These are phyloP conservation scores for Drosophila aldrichi DNA, from an alignment of 2,888 invertebrate species.

Conservation along the genomic window DNA sequence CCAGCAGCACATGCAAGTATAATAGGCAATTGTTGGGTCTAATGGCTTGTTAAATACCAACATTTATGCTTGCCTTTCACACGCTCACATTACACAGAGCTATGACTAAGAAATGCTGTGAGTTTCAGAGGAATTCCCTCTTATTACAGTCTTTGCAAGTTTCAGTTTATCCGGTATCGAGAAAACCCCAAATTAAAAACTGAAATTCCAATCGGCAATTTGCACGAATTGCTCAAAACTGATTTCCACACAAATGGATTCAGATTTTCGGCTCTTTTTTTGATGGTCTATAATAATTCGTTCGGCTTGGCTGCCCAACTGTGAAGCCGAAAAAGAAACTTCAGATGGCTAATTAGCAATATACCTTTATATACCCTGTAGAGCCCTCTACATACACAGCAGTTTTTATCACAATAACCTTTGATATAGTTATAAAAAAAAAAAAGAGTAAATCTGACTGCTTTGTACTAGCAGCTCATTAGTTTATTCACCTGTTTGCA, in stretches of 20 bases:
- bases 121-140: constrained; percentile 29
- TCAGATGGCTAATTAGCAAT: constrained; percentile 50
- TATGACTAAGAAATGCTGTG: constrained; percentile 55
- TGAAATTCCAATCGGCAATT: constrained; percentile 28
- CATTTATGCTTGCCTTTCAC: constrained; percentile 51
- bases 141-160: constrained; percentile 30
- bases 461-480: constrained; percentile 50
- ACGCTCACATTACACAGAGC: constrained; percentile 23
- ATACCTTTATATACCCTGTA: constrained; percentile 12
- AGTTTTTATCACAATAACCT: constrained; percentile 3
- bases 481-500: constrained; percentile 69
- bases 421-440: constrained; percentile 13
- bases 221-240: constrained; percentile 20
- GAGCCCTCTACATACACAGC: not conserved
- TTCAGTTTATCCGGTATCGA: constrained; percentile 37
- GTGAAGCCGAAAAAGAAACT: constrained; percentile 30
- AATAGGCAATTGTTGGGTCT: constrained; percentile 11
- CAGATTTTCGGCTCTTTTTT: constrained; percentile 13
- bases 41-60: constrained; percentile 21
- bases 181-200: constrained; percentile 38
- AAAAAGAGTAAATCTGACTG: constrained; percentile 13
- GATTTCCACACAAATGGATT: constrained; percentile 30
- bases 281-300: constrained; percentile 24
- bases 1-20: not conserved
- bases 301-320: constrained; percentile 63